These are phyloP conservation scores for Morphnarchus princeps DNA, from an alignment of 2,113 vertebrate genomes.

Conservation along the genomic window DNA sequence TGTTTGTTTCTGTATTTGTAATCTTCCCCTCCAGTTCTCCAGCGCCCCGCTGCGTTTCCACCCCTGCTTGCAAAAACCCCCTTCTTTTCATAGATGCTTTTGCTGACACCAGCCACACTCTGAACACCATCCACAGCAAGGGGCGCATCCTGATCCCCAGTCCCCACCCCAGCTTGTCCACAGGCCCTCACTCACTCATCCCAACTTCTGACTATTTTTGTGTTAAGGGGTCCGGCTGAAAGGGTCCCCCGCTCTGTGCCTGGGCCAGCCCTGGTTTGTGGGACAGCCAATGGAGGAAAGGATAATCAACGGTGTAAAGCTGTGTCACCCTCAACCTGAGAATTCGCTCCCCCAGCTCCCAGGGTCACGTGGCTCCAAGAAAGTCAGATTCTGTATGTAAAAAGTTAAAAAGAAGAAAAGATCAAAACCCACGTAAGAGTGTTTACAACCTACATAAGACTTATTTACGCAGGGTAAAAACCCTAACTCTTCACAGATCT, in stretches of 20 bases:
- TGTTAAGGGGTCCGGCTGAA: background rate
- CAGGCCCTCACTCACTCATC: background rate
- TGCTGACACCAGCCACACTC: background rate
- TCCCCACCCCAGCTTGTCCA: background rate
- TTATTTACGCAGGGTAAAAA: background rate
- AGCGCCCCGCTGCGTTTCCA: background rate
- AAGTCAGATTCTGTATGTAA: background rate
- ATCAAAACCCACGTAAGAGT: background rate
- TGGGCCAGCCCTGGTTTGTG: background rate
- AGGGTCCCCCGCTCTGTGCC: fast-evolving
- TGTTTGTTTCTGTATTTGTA: background rate
- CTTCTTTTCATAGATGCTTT: background rate
- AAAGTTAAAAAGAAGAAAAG: background rate
- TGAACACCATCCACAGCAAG: background rate
- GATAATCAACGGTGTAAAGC: background rate
- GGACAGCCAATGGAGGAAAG: background rate
- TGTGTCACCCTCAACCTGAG: background rate
- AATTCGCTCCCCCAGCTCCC: background rate
- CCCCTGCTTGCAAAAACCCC: background rate
- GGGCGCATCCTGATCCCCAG: fast-evolving
- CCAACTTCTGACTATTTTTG: background rate
- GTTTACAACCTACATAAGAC: background rate
- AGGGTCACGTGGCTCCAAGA: background rate
- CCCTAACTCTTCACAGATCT: background rate
- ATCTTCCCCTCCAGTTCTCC: background rate